Percentiles rank a stretch among this genome's conserved stretches.
Conservation (phyloP, 1,140 invertebrate genomes). For the Choristoneura fumiferana region DNA sequence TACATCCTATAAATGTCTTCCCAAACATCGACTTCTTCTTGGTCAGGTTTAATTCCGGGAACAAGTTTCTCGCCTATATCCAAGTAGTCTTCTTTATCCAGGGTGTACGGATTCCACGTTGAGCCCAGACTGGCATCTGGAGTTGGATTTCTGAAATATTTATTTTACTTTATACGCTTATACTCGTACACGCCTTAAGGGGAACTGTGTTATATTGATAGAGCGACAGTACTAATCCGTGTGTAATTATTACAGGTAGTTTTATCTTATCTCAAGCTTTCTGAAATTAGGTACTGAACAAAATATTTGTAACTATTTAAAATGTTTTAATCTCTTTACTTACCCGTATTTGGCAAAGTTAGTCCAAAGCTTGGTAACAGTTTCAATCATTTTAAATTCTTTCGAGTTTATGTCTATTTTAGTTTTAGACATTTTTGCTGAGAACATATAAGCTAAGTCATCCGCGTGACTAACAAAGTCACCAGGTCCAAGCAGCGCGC, state of each 20-base stretch:
- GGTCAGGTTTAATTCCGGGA: not conserved
- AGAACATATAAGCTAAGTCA: not conserved
- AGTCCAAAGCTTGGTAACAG: conserved; percentile 6
- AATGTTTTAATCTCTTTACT: too few species aligned
- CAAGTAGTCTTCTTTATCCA: conserved; percentile 8
- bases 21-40: not conserved
- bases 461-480: not conserved
- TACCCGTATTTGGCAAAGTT: conserved; percentile 5
- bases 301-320: too few species aligned
- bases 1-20: not conserved
- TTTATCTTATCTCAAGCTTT: too few species aligned
- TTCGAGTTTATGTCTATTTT: not conserved
- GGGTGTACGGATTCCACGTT: conserved; percentile 4
- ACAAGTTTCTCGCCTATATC: conserved; percentile 12
- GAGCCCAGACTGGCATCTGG: not conserved
- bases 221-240: too few species aligned
- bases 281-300: too few species aligned
- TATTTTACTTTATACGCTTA: too few species aligned
- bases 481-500: not conserved
- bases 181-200: too few species aligned
- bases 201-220: too few species aligned
- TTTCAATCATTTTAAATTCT: not conserved
- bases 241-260: too few species aligned
- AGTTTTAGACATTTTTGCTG: not conserved
- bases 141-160: conserved; percentile 17